Percentiles rank a stretch among this genome's conserved stretches.
Evolutionary conservation across 2,113 vertebrate species (phyloP).

Genomic region (Perca fluviatilis): DNA sequence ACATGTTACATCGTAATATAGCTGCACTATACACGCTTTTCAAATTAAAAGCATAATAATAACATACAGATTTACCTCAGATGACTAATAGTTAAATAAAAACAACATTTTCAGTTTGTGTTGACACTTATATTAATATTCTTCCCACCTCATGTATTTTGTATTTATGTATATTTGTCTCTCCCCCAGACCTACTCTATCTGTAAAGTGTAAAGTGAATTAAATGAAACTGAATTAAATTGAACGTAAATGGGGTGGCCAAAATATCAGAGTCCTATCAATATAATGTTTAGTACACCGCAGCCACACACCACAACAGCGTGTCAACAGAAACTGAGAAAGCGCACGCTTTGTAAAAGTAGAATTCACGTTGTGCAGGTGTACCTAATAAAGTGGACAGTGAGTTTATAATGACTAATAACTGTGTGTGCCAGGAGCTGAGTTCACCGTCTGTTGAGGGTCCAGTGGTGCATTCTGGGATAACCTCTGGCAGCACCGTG

Average conservation of each 20-base stretch:
- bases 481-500: constrained; percentile 87
- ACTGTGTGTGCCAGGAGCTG: constrained; percentile 79
- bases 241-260: neutral
- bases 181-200: too few species aligned
- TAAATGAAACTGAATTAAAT: too few species aligned
- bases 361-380: neutral
- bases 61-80: neutral
- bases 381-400: neutral
- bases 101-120: too few species aligned
- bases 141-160: too few species aligned
- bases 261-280: neutral
- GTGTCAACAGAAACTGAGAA: neutral
- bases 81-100: too few species aligned
- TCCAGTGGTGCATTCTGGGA: constrained; percentile 86
- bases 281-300: too few species aligned
- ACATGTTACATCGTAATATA: neutral
- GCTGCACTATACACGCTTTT: neutral
- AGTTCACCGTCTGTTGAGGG: constrained; percentile 84
- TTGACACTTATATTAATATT: too few species aligned
- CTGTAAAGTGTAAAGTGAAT: too few species aligned
- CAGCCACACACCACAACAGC: too few species aligned
- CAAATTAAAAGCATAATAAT: neutral
- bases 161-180: too few species aligned
- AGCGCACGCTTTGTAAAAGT: neutral
- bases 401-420: neutral